Percentiles rank a stretch among this genome's conserved stretches.
phyloP scores from a whole-genome alignment of 35 echinoderm and acorn worm species.

The Ophioderma brevispina region DNA sequence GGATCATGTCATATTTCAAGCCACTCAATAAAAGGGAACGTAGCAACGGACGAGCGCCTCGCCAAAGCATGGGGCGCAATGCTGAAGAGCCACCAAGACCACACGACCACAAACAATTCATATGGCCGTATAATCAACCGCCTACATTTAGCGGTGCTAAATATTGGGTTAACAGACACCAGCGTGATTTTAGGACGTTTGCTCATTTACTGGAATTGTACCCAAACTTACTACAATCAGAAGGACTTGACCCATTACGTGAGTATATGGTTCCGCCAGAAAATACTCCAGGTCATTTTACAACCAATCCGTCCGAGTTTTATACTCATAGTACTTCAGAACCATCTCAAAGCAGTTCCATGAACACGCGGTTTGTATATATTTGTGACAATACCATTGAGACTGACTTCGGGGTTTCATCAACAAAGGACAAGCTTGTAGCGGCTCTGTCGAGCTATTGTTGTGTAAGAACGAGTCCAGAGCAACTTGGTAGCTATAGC shows the following conservation, averaged over 20 bases:
- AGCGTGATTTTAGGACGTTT: conserved; percentile 39
- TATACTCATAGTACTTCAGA: not conserved
- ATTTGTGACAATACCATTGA: conserved; percentile 44
- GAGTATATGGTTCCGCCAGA: conserved; percentile 15
- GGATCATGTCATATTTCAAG: not conserved
- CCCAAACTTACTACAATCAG: conserved; percentile 57
- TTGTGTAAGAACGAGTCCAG: conserved; percentile 53
- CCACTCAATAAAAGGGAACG: not conserved
- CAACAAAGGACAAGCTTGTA: conserved; percentile 57
- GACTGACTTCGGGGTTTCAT: not conserved
- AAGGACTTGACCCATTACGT: conserved; percentile 30
- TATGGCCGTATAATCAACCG: conserved; percentile 15
- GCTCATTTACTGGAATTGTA: conserved; percentile 56
- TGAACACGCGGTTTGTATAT: conserved; percentile 47
- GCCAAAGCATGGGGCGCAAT: not conserved
- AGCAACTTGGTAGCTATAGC: conserved; percentile 34
- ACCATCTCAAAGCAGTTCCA: not conserved
- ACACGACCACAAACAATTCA: not conserved
- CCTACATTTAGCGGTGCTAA: conserved; percentile 62
- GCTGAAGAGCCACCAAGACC: not conserved
- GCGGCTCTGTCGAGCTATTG: conserved; percentile 71
- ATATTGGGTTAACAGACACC: conserved; percentile 61
- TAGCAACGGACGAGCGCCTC: not conserved
- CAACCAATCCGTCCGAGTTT: not conserved
- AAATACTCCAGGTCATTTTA: not conserved